Evolutionary conservation across 2,888 invertebrate genomes (phyloP).

Genomic region (Erannis defoliaria): DNA sequence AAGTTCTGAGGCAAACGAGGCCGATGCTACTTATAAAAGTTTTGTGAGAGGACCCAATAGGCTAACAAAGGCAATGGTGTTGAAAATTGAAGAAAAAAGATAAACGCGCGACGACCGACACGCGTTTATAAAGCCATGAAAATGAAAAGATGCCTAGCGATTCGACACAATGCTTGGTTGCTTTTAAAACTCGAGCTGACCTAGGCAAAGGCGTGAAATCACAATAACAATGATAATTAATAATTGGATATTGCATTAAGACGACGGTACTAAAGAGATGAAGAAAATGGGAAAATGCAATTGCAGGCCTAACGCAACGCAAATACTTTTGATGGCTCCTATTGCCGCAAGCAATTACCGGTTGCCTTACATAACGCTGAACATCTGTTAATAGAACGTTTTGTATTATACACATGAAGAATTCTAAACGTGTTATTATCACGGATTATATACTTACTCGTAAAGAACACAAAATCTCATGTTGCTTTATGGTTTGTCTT

Average conservation of each 20-base stretch:
- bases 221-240: conserved; percentile 12
- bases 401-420: conserved; percentile 56
- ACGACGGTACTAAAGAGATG: conserved; percentile 26
- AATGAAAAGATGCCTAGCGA: conserved; percentile 23
- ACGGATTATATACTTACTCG: conserved; percentile 12
- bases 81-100: background rate
- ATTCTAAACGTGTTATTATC: conserved; percentile 46
- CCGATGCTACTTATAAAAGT: conserved; percentile 2
- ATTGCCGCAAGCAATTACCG: conserved; percentile 24
- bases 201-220: conserved; percentile 12
- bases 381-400: conserved; percentile 78
- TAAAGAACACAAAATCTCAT: conserved; percentile 42
- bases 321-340: conserved; percentile 19
- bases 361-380: conserved; percentile 71
- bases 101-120: no score
- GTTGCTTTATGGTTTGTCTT: conserved; percentile 36
- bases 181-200: background rate
- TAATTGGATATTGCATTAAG: no score
- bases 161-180: conserved; percentile 15
- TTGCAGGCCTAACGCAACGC: conserved; percentile 29
- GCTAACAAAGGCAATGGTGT: conserved; percentile 10
- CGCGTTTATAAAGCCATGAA: conserved; percentile 14
- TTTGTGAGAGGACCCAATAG: no score
- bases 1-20: conserved; percentile 17
- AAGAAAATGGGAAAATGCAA: conserved; percentile 34